Evolutionary conservation across 2,888 invertebrate species (phyloP), one percentile per base, ranked within the genome.

Genomic region (Rhodophaea formosa): DNA sequence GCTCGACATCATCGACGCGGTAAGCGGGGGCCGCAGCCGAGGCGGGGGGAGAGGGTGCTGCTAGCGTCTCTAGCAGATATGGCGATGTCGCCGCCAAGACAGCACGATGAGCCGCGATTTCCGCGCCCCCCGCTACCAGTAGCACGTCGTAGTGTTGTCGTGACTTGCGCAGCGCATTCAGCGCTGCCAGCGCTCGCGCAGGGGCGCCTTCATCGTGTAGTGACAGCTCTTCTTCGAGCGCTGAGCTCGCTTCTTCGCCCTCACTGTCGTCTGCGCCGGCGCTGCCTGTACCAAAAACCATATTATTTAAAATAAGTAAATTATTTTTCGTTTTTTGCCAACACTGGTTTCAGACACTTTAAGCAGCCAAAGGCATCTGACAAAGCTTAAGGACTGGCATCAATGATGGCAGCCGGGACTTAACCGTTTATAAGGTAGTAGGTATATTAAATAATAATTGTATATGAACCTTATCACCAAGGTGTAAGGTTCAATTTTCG

Each of bases 111-210:
- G 96, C 97, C 32, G 85, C 68, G 66, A 85, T 75, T 75, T 86
- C 87, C 59, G 72, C 82, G 60, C 91, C 92, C 89, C 93, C 93
- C 77, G 96, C 96, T 82, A 96, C 94, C 72, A 97, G 92, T 74
- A 95, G 93, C 70, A 96, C 96, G 90, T 97, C 97, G 89, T 96
- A 97, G 86, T 97, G 96, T 80, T 97, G 95, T 59, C 95, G 94
- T 80, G 96, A 95, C 85, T 95, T 95, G 72, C 96, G 92, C 93
- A 97, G 94, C 88, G 94, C 95, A 88, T 95, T 95, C 67, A 97
- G 93, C 42, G 94, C 93, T 57, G 90, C 84, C 62, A 96, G 92
- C 67, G 94, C 93, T 67, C 92, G 91, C 65, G 92, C 86, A 64
- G 94, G 93, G 74, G 93, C 92, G 49, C 79, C 88, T 44, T 89